These are phyloP conservation scores for Epizoanthus fatuus DNA, from an alignment of 92 coral and sea anemone genomes.

Conservation along the genomic window DNA sequence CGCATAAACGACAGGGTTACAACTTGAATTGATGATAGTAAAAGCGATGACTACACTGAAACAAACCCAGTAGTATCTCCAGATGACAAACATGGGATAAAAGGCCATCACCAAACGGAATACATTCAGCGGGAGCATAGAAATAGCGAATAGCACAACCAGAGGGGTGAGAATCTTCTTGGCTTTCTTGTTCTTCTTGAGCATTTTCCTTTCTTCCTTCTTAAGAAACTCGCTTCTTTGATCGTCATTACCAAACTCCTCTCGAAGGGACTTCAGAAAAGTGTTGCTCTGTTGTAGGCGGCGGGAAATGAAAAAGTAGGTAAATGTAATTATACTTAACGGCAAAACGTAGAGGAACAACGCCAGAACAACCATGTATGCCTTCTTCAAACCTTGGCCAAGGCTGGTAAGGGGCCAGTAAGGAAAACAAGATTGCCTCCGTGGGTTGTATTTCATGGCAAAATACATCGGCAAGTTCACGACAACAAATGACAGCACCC, in stretches of 20 bases:
- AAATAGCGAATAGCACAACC: conserved; percentile 23
- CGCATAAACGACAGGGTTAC: conserved; percentile 31
- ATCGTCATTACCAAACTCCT: neutral
- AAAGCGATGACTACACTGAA: conserved; percentile 15
- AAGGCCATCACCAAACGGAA: conserved; percentile 38
- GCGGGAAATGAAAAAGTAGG: conserved; percentile 37
- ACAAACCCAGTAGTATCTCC: conserved; percentile 39
- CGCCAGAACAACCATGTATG: neutral
- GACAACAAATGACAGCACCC: conserved; percentile 76
- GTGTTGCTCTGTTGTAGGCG: conserved; percentile 20
- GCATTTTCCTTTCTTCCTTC: conserved; percentile 32
- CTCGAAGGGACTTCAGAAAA: conserved; percentile 23
- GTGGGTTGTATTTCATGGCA: neutral
- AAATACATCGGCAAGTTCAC: conserved; percentile 69
- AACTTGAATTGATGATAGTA: conserved; percentile 24
- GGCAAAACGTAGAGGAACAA: conserved; percentile 10
- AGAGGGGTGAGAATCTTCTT: conserved; percentile 35
- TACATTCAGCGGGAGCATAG: conserved; percentile 24
- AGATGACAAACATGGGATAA: neutral
- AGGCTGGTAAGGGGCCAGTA: conserved; percentile 13
- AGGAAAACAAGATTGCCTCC: neutral
- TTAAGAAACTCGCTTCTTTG: conserved; percentile 27
- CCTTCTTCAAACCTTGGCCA: neutral
- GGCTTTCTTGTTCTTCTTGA: conserved; percentile 48
- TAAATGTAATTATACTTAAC: conserved; percentile 4